Conservation (phyloP, 2,888 invertebrate genomes). For the Poecilus cupreus region DNA sequence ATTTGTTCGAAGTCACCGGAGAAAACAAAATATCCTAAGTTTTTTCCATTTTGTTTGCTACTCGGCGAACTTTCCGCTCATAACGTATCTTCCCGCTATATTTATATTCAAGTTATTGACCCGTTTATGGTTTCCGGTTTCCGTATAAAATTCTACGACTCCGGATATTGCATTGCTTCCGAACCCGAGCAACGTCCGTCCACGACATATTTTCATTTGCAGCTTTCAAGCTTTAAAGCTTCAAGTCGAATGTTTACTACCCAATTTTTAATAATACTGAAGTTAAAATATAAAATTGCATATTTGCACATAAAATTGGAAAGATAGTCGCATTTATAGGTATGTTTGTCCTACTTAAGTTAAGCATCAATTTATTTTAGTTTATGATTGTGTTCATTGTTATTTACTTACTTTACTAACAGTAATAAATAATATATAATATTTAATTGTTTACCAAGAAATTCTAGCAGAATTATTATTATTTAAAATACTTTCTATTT, state of each 20-base stretch:
- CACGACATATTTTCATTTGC: slow-evolving; percentile 22
- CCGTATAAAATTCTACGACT: neutral
- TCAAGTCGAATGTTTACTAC: neutral
- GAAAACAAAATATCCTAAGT: neutral
- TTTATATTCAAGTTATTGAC: slow-evolving; percentile 44
- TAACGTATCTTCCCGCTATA: neutral
- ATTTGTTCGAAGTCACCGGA: neutral
- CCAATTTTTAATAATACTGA: neutral
- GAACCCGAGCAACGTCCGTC: neutral
- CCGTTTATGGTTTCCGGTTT: slow-evolving; percentile 47
- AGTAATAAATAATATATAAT: no score
- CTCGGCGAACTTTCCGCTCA: neutral
- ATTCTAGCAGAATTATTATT: no score
- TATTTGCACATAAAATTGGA: neutral
- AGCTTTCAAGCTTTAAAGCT: neutral
- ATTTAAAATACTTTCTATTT: no score
- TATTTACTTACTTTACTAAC: no score
- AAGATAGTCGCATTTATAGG: neutral
- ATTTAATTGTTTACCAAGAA: no score
- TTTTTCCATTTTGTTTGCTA: neutral
- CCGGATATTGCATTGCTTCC: slow-evolving; percentile 39
- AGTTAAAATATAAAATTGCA: neutral
- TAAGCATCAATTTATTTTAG: no score
- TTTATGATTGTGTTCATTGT: no score
- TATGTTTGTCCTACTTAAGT: no score